phyloP scores from a whole-genome alignment of 2,888 invertebrate genomes.

The Caenorhabditis macrosperma region DNA sequence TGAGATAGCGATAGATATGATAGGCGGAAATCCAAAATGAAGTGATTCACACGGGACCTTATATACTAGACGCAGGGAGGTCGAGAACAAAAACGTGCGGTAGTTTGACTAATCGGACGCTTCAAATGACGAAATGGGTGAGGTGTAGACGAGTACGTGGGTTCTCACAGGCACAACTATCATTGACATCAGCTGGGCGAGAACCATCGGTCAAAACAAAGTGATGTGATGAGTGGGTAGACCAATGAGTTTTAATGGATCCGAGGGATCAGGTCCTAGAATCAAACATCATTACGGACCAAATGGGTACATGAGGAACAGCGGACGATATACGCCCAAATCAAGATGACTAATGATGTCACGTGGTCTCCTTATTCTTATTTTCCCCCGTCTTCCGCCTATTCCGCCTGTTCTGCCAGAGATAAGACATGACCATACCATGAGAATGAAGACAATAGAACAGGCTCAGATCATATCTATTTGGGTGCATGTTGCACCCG shows the following conservation, averaged over 20 bases:
- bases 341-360: constrained; percentile 40
- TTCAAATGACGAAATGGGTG: background rate
- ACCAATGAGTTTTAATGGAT: background rate
- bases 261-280: background rate
- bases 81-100: constrained; percentile 10
- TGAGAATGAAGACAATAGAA: background rate
- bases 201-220: constrained; percentile 46
- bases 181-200: constrained; percentile 54
- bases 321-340: constrained; percentile 20
- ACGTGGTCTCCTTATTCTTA: constrained; percentile 31
- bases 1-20: too few relatives aligned
- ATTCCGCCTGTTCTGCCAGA: background rate
- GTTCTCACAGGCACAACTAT: constrained; percentile 25
- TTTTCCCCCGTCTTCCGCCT: background rate
- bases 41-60: background rate
- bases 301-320: constrained; percentile 4
- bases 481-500: constrained; percentile 36
- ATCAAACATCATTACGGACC: too few relatives aligned
- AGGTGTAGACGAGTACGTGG: constrained; percentile 40
- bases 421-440: constrained; percentile 16
- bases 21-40: too few relatives aligned
- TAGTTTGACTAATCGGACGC: constrained; percentile 19
- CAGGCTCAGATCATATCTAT: background rate
- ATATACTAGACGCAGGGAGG: background rate
- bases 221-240: constrained; percentile 42